Conservation (phyloP, 2,113 vertebrate species). For the Bagarius yarrelli region DNA sequence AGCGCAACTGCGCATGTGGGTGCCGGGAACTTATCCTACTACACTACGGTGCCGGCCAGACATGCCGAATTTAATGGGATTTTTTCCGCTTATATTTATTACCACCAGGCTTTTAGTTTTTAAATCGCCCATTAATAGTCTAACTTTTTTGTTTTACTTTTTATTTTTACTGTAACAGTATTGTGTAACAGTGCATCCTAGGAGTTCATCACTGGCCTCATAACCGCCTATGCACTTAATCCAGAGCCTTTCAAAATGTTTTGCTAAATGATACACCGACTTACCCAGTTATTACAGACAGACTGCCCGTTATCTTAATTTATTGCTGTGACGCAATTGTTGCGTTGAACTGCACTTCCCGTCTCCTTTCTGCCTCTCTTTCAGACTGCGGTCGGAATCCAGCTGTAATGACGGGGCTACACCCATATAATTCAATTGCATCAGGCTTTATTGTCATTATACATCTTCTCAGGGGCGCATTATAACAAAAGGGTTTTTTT, state of each 20-base stretch:
- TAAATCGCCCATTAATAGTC: no score
- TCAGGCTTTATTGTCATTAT: constrained; percentile 17
- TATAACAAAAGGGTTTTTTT: constrained; percentile 19
- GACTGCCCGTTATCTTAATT: constrained; percentile 19
- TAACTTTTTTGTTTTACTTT: no score
- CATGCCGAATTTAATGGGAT: no score
- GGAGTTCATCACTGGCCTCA: constrained; percentile 2
- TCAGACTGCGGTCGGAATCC: not conserved
- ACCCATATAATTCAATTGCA: constrained; percentile 23
- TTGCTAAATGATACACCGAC: constrained; percentile 40
- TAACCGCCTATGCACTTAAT: constrained; percentile 28
- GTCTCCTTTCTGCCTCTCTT: constrained; percentile 23
- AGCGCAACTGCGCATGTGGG: no score
- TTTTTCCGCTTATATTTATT: no score
- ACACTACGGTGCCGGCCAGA: no score
- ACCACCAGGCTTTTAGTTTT: no score
- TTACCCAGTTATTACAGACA: constrained; percentile 31
- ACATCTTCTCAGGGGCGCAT: not conserved
- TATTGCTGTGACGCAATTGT: constrained; percentile 10
- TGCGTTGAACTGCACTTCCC: constrained; percentile 34
- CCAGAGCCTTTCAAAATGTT: constrained; percentile 36
- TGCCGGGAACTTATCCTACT: no score
- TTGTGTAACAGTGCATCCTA: not conserved
- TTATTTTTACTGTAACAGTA: not conserved
- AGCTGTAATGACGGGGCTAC: constrained; percentile 18